A percentile compares a stretch with the other conserved stretches of the same genome.
phyloP scores from a whole-genome alignment of 2,113 vertebrate species.

The Paedocypris sp. region DNA sequence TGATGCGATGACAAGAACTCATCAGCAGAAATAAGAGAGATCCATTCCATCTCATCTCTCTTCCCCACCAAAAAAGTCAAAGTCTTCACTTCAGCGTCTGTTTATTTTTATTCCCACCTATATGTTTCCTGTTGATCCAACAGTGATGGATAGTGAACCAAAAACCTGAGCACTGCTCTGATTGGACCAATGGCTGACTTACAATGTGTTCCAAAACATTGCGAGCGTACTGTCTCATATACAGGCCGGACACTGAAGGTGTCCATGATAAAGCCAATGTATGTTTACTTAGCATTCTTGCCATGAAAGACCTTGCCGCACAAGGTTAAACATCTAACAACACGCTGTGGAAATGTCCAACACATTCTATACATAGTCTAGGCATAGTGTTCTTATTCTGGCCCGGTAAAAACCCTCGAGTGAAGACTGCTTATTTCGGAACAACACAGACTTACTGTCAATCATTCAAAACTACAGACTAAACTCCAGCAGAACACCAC shows the following conservation, averaged over 20 bases:
- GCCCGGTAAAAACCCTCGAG: neutral
- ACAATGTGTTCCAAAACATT: neutral
- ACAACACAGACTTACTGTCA: conserved; percentile 6
- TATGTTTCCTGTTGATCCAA: neutral
- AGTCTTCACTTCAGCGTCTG: neutral
- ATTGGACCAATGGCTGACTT: neutral
- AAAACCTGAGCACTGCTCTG: neutral
- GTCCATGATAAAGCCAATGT: conserved; percentile 8
- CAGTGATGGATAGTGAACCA: neutral
- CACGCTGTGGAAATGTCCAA: conserved; percentile 19
- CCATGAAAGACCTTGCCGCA: neutral
- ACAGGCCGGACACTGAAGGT: conserved; percentile 8
- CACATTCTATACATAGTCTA: conserved; percentile 17
- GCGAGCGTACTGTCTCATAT: conserved; percentile 14
- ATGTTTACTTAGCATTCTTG: neutral
- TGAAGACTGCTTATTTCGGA: neutral
- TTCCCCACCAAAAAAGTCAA: neutral
- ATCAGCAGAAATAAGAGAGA: neutral
- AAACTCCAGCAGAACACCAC: neutral
- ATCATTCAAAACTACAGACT: neutral
- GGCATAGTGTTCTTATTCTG: conserved; percentile 18
- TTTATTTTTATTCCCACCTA: neutral
- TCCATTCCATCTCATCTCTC: neutral
- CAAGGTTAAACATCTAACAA: conserved; percentile 33
- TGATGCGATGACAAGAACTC: conserved; percentile 9